These are phyloP conservation scores for Campoplex capitator DNA, from an alignment of 2,888 invertebrate genomes.

Conservation along the genomic window DNA sequence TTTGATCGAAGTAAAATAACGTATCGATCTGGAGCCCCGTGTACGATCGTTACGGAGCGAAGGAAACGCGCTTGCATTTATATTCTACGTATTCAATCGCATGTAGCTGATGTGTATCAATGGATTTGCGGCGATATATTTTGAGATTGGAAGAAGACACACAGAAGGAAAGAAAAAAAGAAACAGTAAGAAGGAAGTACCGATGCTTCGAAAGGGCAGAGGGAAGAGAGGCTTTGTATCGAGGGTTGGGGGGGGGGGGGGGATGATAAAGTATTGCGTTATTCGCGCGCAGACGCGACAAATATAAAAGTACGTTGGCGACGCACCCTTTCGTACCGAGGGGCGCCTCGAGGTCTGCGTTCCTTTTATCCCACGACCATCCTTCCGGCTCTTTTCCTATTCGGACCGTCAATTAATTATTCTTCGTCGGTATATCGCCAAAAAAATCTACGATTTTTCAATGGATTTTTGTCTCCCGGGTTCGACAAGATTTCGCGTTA, in stretches of 20 bases:
- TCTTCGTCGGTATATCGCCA: constrained; percentile 8
- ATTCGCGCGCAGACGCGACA: constrained; percentile 59
- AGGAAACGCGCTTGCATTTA: neutral
- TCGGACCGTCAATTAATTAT: constrained; percentile 56
- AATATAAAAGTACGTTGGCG: constrained; percentile 57
- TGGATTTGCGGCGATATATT: constrained; percentile 33
- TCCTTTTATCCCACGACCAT: constrained; percentile 42
- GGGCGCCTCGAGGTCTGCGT: constrained; percentile 66
- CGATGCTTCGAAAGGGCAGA: neutral
- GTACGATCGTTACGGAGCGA: constrained; percentile 1
- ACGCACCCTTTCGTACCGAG: constrained; percentile 43
- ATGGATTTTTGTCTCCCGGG: neutral
- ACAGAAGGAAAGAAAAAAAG: constrained; percentile 9
- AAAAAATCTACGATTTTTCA: constrained; percentile 28
- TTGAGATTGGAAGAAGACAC: constrained; percentile 58
- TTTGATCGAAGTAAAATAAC: constrained; percentile 5
- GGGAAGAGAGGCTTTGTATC: neutral
- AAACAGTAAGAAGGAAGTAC: neutral
- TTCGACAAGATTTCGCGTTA: neutral
- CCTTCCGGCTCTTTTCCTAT: constrained; percentile 45
- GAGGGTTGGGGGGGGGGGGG: neutral
- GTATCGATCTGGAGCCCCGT: constrained; percentile 18
- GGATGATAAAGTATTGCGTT: constrained; percentile 25
- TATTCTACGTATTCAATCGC: constrained; percentile 25
- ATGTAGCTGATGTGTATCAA: constrained; percentile 24